Base-by-base conservation (phyloP, 2,797 vertebrate species). In the Peromyscus aztecus region DNA sequence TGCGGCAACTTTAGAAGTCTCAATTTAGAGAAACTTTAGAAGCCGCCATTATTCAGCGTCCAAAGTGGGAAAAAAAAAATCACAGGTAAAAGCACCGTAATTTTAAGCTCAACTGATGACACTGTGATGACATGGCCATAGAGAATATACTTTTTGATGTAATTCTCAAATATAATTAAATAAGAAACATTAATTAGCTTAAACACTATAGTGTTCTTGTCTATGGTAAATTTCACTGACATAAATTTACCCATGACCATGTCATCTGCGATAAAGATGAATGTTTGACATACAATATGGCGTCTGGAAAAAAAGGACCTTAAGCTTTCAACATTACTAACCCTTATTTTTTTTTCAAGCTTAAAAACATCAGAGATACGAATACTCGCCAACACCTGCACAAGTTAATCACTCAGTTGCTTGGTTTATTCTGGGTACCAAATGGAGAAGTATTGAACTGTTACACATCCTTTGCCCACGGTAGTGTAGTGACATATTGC, bases 401-500 rank as follows among this genome's bases (percentile, higher is more conserved):
- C 40, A 96, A 37, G 17, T 49, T 95, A 95, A 95, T 93, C 65
- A 63, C 6, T 97, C 89, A 63, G 67, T 46, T 95, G 92, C 93
- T 78, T 83, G n/a, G 27, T 81, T 97, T 94, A 95, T n/a, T 96
- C 16, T 1, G 6, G 71, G 0, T 90, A 86, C 65, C 92, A 90
- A 93, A 84, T 4, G 0, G 12, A 94, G 95, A 65, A 85, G 63
- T 37, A 19, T 76, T 23, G 43, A 95, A 43, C 81, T 46, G n/a
- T 71, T 75, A 97, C 34, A n/a, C n/a, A 27, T 4, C 57, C 85
- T 92, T 55, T 7, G 89, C 69, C 98, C 98, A 99, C 1, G 95
- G 98, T 43, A 99, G 90, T 24, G 95, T 96, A 85, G 98, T 97
- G 97, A 99, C 98, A 96, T 98, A 98, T 80, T 97, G 98, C 27